phyloP scores from a whole-genome alignment of 2,888 invertebrate species.

The Eurytoma adleriae region DNA sequence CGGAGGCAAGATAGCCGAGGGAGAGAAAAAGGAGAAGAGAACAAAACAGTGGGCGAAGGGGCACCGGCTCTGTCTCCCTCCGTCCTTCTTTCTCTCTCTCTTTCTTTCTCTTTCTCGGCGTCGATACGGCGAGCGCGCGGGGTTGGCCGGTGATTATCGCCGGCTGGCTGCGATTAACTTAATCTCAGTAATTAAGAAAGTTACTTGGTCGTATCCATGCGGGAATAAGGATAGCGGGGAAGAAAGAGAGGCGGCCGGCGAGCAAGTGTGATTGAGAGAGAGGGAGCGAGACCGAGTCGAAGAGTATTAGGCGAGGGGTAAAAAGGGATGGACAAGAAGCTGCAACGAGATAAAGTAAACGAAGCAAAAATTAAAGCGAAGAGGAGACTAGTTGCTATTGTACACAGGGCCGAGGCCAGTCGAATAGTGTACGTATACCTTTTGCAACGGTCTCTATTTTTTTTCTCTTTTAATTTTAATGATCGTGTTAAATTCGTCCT shows the following conservation, averaged over 20 bases:
- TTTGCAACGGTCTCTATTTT: too few relatives aligned
- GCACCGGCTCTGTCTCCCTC: background rate
- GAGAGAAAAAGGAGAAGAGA: constrained; percentile 7
- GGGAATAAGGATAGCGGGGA: constrained; percentile 65
- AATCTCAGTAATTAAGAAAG: constrained; percentile 75
- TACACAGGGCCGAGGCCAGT: background rate
- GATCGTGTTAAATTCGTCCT: too few relatives aligned
- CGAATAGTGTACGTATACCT: too few relatives aligned
- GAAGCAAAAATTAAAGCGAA: constrained; percentile 47
- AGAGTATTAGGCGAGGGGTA: constrained; percentile 37
- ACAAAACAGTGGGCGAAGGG: constrained; percentile 10
- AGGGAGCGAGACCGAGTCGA: constrained; percentile 1
- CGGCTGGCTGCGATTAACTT: constrained; percentile 73
- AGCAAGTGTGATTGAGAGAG: constrained; percentile 45
- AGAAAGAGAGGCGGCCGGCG: constrained; percentile 55
- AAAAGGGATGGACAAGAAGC: constrained; percentile 44
- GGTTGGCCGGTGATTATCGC: constrained; percentile 70
- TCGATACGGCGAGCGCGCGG: constrained; percentile 47
- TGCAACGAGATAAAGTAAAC: constrained; percentile 48
- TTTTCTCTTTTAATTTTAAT: too few relatives aligned
- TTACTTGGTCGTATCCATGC: constrained; percentile 69
- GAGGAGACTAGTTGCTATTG: constrained; percentile 18
- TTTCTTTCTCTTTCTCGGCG: constrained; percentile 19
- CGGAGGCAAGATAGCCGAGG: background rate
- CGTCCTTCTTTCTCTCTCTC: too few relatives aligned